Base-by-base conservation (phyloP, 2,113 vertebrate species). In the Atrichornis clamosus region DNA sequence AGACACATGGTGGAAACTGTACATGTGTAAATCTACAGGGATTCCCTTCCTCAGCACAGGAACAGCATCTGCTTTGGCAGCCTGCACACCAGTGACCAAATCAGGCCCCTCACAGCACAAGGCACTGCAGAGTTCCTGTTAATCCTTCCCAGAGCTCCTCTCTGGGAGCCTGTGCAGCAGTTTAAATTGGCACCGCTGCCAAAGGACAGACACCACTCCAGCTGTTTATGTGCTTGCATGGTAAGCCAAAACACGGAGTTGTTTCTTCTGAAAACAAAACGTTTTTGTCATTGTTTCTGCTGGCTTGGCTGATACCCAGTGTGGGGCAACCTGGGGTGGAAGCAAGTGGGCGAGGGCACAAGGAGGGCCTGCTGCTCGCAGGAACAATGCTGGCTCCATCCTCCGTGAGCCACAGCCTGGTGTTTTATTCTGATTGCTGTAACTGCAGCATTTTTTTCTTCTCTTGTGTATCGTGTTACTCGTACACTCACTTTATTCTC, bases 311-410 rank as follows among this genome's bases (percentile, higher is more conserved):
- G 2, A 32, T 50, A 32, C 46, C 46, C 79, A 65, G 10, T 0
- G 1, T n/a, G 49, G 78, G 23, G 20, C 35, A 90, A 73, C 26
- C 30, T 56, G 49, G 41, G 27, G n/a, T 78, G 55, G 63, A 56
- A 76, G 42, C 44, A 83, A 80, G n/a, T 44, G 72, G 14, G 14
- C 1, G 1, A 94, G 74, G 22, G 32, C 37, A 69, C 0, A 0
- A 85, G 37, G 26, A 53, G 6, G 21, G 46, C 37, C 15, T 73
- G 62, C 11, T 7, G 1, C 35, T 73, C 30, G 2, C 28, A 73
- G 37, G 50, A 95, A 42, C 63, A 88, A 65, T 83, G 41, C 28
- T 92, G 94, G 67, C 53, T 94, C 52, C 50, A 12, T 76, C 41
- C 68, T 90, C 74, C 73, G 17, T 14, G 70, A 91, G 11, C 41